Conservation (phyloP, 2,797 vertebrate genomes). For the Kryptolebias ocellatus region DNA sequence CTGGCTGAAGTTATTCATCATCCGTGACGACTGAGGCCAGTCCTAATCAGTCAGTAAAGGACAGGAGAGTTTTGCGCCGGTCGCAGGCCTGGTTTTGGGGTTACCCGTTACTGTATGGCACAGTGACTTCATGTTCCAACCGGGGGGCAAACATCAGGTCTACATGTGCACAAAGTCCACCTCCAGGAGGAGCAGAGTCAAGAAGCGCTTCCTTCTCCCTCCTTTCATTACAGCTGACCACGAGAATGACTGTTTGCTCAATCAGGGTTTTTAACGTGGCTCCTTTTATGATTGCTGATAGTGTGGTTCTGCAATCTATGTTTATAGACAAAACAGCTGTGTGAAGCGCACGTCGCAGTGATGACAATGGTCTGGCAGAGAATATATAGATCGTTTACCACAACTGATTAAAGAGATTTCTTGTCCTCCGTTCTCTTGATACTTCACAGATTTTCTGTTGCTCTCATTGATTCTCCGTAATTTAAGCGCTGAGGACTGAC, state of each 20-base stretch:
- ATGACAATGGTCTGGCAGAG: conserved; percentile 74
- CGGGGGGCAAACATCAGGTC: conserved; percentile 41
- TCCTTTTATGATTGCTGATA: conserved; percentile 46
- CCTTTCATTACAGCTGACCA: conserved; percentile 19
- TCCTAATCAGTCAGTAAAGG: conserved; percentile 70
- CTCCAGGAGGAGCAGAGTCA: conserved; percentile 12
- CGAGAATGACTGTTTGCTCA: conserved; percentile 33
- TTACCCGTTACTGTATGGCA: conserved; percentile 19
- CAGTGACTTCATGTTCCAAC: conserved; percentile 61
- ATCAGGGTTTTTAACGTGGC: conserved; percentile 25
- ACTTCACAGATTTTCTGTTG: conserved; percentile 55
- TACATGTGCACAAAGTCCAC: conserved; percentile 11
- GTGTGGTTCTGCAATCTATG: conserved; percentile 32
- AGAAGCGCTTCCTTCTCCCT: conserved; percentile 8
- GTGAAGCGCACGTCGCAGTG: conserved; percentile 47
- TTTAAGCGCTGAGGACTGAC: conserved; percentile 48
- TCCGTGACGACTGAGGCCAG: conserved; percentile 68
- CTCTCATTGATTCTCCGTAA: conserved; percentile 44
- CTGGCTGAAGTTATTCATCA: conserved; percentile 77
- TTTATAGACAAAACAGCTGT: conserved; percentile 52
- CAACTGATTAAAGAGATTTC: conserved; percentile 70
- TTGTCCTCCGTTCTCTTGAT: conserved; percentile 15
- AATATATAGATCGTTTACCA: conserved; percentile 58
- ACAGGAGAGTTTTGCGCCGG: conserved; percentile 49
- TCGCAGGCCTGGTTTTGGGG: conserved; percentile 41